Evolutionary conservation across 2,797 vertebrate species (phyloP), one percentile per base, ranked within the genome.

Genomic region (Erethizon dorsatum): DNA sequence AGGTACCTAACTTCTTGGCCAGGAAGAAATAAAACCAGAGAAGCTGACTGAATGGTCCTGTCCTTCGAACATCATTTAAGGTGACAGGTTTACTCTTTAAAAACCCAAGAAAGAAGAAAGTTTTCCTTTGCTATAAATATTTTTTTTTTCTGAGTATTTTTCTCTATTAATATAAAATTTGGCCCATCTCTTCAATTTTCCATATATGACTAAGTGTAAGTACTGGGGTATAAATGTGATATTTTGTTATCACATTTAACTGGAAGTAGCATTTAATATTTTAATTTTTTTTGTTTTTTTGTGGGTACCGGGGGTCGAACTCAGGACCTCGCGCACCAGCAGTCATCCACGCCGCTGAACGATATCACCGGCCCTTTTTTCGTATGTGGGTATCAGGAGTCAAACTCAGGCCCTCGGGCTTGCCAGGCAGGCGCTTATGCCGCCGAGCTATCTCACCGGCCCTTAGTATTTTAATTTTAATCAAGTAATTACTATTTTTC

Each of bases 381-480:
- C 37, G 37, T 41, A 41, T 41, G 37, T 41, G 37, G 37, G 37
- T 41, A 41, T 41, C 37, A 41, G 37, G 37, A 41, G 37, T 41
- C 37, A 41, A 41, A 41, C 37, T 41, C 37, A 41, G 37, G 37
- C 37, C 37, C 37, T 41, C 37, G 37, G 37, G 37, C 37, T 41
- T 41, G 37, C 37, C 37, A 41, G 37, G 37, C 37, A 41, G 37
- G 37, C 37, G 37, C 37, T 41, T 41, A 41, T 41, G 37, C 37
- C 37, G 37, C 37, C 37, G 37, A 41, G 37, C 37, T 41, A 41
- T 41, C 37, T 41, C 37, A 41, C 37, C 37, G 37, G 37, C 37
- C 37, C 37, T 95, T 78, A 69, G 8, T 69, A 67, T 50, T 96
- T 93, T 63, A 80, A 94, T 89, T 94, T 82, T 54, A 93, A 78